Evolutionary conservation across 2,888 invertebrate species (phyloP).

Genomic region (Drosophila mulleri): DNA sequence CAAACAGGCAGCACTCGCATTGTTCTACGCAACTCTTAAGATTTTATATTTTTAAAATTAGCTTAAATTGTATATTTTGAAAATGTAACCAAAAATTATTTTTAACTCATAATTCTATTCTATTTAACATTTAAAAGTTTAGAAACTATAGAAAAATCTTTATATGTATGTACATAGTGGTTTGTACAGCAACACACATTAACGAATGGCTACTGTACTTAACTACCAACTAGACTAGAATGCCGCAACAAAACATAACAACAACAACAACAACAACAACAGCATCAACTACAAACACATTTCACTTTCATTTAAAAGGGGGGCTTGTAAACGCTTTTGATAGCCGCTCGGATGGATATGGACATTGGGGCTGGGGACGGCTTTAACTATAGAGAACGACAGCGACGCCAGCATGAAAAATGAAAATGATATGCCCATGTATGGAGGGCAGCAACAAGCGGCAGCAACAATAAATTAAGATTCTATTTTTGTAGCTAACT

Average conservation of each 20-base stretch:
- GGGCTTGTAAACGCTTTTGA: conserved; percentile 51
- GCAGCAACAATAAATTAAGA: conserved; percentile 77
- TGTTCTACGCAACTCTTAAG: not conserved
- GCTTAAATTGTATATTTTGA: not conserved
- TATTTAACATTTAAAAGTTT: no score
- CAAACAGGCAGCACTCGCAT: conserved; percentile 32
- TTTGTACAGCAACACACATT: not conserved
- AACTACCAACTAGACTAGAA: conserved; percentile 38
- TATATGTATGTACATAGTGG: no score
- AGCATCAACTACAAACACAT: conserved; percentile 39
- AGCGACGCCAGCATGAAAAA: conserved; percentile 60
- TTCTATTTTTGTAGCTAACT: conserved; percentile 80
- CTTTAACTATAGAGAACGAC: conserved; percentile 41
- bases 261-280: conserved; percentile 18
- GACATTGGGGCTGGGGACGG: not conserved
- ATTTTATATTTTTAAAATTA: not conserved
- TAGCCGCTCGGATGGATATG: conserved; percentile 15
- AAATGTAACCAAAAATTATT: no score
- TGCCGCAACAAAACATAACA: conserved; percentile 35
- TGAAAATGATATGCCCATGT: conserved; percentile 78
- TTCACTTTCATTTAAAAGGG: conserved; percentile 72
- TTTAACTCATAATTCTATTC: no score
- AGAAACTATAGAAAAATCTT: no score
- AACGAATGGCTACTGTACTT: conserved; percentile 32
- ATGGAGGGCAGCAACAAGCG: conserved; percentile 62